Base-by-base conservation (phyloP, 2,888 invertebrate genomes). In the Ectemnius cavifrons region DNA sequence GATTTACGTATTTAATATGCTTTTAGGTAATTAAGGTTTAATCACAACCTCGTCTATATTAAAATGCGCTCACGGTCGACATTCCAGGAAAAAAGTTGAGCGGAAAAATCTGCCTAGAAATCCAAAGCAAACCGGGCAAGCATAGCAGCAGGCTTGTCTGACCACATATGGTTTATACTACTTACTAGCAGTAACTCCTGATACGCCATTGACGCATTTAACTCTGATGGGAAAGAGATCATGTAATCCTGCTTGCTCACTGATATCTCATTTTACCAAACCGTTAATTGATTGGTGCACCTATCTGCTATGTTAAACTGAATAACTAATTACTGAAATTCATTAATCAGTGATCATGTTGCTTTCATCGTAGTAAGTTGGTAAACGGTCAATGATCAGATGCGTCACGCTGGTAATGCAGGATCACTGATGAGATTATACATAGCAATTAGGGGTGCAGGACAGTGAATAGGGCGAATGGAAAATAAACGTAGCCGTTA, bases 81-180 rank as follows among this genome's bases (percentile, higher is more conserved):
- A 6, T 37, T 11, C 37, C 8, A 11, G 37, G 37, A 37, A 37
- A 37, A 37, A 37, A 37, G 37, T 37, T 37, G n/a, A 6, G 37
- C 37, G 8, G 37, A 37, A 37, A 37, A 37, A 37, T 37, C 11
- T 37, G 37, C 37, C 37, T 4, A 8, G 6, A 11, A 8, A 37
- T 37, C 37, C 8, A 37, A 37, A 11, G 8, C 5, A 37, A 37
- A 6, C 8, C 11, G 37, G 2, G 0, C 37, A 11, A 37, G 37
- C 37, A 11, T 11, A 4, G 37, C 37, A 37, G 11, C 37, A 37
- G 37, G 37, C 37, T 37, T 14, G 74, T 59, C 74, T 52, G 71
- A 59, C 47, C 71, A 59, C 46, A 20, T 58, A 18, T n/a, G 23
- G 18, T 16, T 59, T 45, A 23, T 67, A 74, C 74, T 76, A 76